Base-by-base conservation (phyloP, 2,888 invertebrate genomes). In the Hydrotaea cyrtoneurina region DNA sequence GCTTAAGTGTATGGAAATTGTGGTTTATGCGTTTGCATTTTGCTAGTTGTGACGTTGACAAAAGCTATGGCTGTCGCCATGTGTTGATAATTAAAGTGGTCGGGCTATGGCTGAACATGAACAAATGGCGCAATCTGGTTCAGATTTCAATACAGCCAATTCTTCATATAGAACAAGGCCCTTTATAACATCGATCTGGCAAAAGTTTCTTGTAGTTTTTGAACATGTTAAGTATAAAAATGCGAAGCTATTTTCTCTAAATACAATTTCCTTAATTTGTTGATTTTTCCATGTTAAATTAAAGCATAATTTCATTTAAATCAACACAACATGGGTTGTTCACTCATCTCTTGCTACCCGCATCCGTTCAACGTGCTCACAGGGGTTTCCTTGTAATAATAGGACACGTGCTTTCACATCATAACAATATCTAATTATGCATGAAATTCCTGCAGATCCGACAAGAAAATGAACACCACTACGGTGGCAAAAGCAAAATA, bases 351-450 rank as follows among this genome's bases (percentile, higher is more conserved):
- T n/a, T n/a, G n/a, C n/a, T n/a, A n/a, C n/a, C n/a, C n/a, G n/a
- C n/a, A 39, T 1, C 39, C 39, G 10, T 36, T 76, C 17, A 3
- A n/a, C 4, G 13, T 50, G 2, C 36, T 76, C 31, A 11, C 31
- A 11, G 10, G 19, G 66, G 31, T 15, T 43, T 21, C 31, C 31
- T 31, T 21, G 53, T 17, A 77, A 66, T 19, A 31, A 66, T 19
- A 31, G 23, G 64, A 64, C 64, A 76, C 76, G 53, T 78, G 50
- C 73, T 31, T 15, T 11, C 64, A 64, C 55, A 23, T 64, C 5
- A 55, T 66, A 57, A 59, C 21, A 69, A 74, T 57, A 11, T 64
- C 72, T 79, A 66, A 73, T 66, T 73, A 69, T 69, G 73, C 57
- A 59, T 23, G 53, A 71, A 78, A 55, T 55, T 55, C 26, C 17